Conservation (phyloP, 2,888 invertebrate genomes). For the Tenthredo notha region DNA sequence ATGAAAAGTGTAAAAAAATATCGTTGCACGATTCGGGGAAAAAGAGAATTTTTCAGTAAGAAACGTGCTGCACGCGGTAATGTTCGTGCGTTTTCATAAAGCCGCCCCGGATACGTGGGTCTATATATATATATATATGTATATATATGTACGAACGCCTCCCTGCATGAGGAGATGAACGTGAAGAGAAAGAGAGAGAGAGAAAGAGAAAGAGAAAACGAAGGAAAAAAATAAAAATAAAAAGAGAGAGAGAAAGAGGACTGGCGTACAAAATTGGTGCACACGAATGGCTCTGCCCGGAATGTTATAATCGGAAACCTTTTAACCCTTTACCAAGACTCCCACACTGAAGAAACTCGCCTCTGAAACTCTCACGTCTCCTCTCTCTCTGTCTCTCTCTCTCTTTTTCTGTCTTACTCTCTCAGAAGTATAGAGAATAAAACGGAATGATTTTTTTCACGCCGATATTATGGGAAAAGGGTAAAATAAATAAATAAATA, state of each 20-base stretch:
- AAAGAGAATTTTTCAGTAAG: not conserved
- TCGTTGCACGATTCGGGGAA: slow-evolving; percentile 22
- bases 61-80: slow-evolving; percentile 2
- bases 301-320: slow-evolving; percentile 78
- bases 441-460: slow-evolving; percentile 6
- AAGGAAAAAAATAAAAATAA: not conserved
- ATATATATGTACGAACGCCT: not conserved
- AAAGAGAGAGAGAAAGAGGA: slow-evolving; percentile 60
- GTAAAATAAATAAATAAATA: not conserved
- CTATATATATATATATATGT: not conserved
- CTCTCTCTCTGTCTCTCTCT: not conserved
- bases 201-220: not conserved
- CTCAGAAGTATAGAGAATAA: not conserved
- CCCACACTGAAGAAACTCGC: slow-evolving; percentile 69
- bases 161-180: not conserved
- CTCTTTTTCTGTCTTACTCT: not conserved
- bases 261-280: slow-evolving; percentile 78
- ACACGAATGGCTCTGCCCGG: slow-evolving; percentile 77
- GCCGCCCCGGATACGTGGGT: not conserved
- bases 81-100: slow-evolving; percentile 30
- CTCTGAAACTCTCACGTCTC: slow-evolving; percentile 59
- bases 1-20: not conserved
- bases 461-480: not conserved
- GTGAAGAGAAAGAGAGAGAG: not conserved
- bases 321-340: slow-evolving; percentile 75